Percentiles rank a stretch among this genome's conserved stretches.
These are phyloP conservation scores for Callyntrura guangdongensis DNA, from an alignment of 2,888 invertebrate species.

Conservation along the genomic window DNA sequence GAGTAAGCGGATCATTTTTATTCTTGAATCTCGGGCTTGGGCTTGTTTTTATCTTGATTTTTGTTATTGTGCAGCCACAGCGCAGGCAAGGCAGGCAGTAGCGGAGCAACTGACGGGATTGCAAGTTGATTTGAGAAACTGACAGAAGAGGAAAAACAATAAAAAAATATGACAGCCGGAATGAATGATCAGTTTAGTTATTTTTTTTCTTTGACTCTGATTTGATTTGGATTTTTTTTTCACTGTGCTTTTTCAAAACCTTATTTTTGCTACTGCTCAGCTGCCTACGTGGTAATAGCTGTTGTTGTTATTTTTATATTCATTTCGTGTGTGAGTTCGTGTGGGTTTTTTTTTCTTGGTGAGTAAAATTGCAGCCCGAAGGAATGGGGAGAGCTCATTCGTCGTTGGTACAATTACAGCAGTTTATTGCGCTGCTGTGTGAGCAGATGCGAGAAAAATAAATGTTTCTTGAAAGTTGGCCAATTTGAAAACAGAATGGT, in stretches of 20 bases:
- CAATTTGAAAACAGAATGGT: too few species aligned
- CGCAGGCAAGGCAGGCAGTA: background rate
- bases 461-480: too few species aligned
- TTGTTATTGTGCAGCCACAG: background rate
- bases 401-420: too few species aligned
- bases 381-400: too few species aligned
- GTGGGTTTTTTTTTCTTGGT: too few species aligned
- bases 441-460: too few species aligned
- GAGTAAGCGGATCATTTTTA: background rate
- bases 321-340: too few species aligned
- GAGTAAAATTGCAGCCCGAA: too few species aligned
- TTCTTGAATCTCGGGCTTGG: background rate
- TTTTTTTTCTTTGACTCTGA: conserved; percentile 46
- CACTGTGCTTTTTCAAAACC: too few species aligned
- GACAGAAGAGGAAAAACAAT: conserved; percentile 22
- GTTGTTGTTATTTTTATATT: too few species aligned
- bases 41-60: background rate
- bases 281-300: background rate
- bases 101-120: background rate
- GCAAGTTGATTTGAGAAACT: background rate
- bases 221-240: background rate
- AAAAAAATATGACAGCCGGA: conserved; percentile 70
- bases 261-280: background rate
- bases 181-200: conserved; percentile 69
- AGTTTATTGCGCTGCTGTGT: too few species aligned